These are phyloP conservation scores for Suricata suricatta DNA, from an alignment of 2,113 vertebrate genomes.

Conservation along the genomic window DNA sequence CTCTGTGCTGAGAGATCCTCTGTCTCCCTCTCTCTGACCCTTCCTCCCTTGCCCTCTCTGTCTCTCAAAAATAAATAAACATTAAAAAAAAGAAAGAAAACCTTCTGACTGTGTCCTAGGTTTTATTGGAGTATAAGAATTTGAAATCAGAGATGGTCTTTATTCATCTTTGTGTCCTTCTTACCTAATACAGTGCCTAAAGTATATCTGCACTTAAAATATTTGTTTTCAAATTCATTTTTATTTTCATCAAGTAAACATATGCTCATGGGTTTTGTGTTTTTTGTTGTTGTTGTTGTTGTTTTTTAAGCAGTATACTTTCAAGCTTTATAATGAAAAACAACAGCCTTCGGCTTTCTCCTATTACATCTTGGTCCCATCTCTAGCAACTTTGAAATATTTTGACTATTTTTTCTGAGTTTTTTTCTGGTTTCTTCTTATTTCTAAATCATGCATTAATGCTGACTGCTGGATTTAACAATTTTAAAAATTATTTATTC, in stretches of 20 bases:
- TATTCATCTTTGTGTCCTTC: background rate
- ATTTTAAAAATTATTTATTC: background rate
- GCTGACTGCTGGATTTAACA: background rate
- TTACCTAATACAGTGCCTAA: background rate
- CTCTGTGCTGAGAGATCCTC: no score
- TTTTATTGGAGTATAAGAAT: background rate
- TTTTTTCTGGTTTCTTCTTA: constrained; percentile 36
- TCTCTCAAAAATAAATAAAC: no score
- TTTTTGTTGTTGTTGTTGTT: background rate
- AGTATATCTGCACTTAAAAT: background rate
- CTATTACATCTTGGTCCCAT: background rate
- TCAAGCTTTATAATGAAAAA: background rate
- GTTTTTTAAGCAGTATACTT: background rate
- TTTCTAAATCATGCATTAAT: background rate
- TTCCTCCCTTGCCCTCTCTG: no score
- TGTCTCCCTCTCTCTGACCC: no score
- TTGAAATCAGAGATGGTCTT: background rate
- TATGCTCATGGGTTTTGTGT: background rate
- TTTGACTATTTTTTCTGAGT: background rate
- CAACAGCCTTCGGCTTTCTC: background rate
- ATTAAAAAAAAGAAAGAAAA: no score
- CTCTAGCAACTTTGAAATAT: constrained; percentile 4
- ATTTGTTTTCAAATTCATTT: background rate
- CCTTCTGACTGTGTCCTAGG: background rate
- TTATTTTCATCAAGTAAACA: constrained; percentile 12